These are phyloP conservation scores for Phocides pigmalion DNA, from an alignment of 1,140 invertebrate genomes.

Conservation along the genomic window DNA sequence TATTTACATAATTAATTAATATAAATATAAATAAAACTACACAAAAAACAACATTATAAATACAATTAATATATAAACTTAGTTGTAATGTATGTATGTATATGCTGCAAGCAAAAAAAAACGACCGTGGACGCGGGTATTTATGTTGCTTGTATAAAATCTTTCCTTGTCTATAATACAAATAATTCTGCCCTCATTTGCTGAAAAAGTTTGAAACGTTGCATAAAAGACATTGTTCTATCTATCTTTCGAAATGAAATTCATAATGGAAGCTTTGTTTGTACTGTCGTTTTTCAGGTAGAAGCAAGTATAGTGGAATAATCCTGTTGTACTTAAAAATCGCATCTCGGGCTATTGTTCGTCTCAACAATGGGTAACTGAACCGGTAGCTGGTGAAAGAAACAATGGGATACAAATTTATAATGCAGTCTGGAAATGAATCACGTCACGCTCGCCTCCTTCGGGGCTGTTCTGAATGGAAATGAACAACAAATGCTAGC, in stretches of 20 bases:
- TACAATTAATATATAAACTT: too few relatives aligned
- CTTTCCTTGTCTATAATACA: constrained; percentile 15
- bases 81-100: background rate
- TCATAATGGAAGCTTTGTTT: constrained; percentile 25
- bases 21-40: too few relatives aligned
- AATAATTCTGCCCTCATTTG: constrained; percentile 11
- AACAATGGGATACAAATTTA: constrained; percentile 79
- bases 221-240: constrained; percentile 11
- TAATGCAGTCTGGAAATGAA: constrained; percentile 79
- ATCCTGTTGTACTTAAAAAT: constrained; percentile 52
- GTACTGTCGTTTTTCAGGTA: constrained; percentile 31
- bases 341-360: constrained; percentile 56
- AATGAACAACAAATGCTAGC: constrained; percentile 73
- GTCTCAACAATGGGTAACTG: constrained; percentile 69
- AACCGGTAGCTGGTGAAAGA: constrained; percentile 69
- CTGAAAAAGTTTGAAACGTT: constrained; percentile 16
- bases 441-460: constrained; percentile 70
- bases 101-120: background rate
- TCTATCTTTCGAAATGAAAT: constrained; percentile 19
- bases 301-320: constrained; percentile 39
- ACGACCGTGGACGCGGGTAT: constrained; percentile 7
- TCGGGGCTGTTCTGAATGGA: constrained; percentile 67
- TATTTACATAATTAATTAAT: too few relatives aligned
- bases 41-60: too few relatives aligned
- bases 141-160: constrained; percentile 8